Evolutionary conservation across 2,888 invertebrate species (phyloP).

Genomic region (Dasypolia templi): DNA sequence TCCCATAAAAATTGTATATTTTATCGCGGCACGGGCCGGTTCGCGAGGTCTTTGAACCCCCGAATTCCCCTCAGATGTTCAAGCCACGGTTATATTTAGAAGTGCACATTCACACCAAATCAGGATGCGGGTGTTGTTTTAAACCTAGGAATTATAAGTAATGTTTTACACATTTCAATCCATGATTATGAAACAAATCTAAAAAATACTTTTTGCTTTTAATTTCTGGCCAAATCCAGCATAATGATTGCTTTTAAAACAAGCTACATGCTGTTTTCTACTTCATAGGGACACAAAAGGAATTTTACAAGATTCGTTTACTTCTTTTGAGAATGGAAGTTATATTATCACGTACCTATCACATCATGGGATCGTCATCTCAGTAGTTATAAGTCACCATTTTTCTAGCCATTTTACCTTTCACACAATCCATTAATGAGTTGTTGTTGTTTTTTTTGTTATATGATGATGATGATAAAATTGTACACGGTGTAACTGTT

Average conservation of each 20-base stretch:
- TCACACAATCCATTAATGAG: not conserved
- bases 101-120: constrained; percentile 81
- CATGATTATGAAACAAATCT: constrained; percentile 2
- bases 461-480: not conserved
- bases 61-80: constrained; percentile 85
- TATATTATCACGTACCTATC: not conserved
- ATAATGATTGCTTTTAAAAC: not conserved
- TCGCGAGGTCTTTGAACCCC: constrained; percentile 88
- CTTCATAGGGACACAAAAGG: not conserved
- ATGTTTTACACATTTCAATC: constrained; percentile 20
- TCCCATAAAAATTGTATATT: constrained; percentile 76
- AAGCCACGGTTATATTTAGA: constrained; percentile 85
- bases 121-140: constrained; percentile 72
- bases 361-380: constrained; percentile 1
- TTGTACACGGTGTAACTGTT: not conserved
- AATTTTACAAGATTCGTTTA: no score
- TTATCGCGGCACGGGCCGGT: constrained; percentile 80
- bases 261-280: not conserved
- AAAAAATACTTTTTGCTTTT: not conserved
- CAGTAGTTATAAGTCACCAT: not conserved
- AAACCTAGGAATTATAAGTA: constrained; percentile 71
- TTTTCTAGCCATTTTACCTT: not conserved
- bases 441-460: not conserved
- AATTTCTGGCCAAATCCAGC: not conserved
- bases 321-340: not conserved